phyloP scores from a whole-genome alignment of 2,888 invertebrate species.

The Palloptera scutellata region DNA sequence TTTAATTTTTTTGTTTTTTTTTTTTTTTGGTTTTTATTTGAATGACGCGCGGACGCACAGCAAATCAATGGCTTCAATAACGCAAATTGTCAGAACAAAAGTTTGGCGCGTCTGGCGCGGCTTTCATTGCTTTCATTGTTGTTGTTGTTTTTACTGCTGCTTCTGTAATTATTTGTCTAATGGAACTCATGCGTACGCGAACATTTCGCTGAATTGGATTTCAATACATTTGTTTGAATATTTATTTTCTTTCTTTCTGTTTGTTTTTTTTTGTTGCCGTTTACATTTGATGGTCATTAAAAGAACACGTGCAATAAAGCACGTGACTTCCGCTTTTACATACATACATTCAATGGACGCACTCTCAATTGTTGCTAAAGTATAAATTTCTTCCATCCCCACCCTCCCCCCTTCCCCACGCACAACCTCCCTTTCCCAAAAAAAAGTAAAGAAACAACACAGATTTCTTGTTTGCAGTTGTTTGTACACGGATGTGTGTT shows the following conservation, averaged over 20 bases:
- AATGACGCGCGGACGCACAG: no score
- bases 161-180: conserved; percentile 56
- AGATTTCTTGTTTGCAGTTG: conserved; percentile 40
- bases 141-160: conserved; percentile 16
- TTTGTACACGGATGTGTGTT: conserved; percentile 31
- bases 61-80: no score
- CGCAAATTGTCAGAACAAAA: neutral
- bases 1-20: conserved; percentile 40
- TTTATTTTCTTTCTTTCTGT: conserved; percentile 15
- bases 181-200: conserved; percentile 57
- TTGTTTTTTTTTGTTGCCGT: conserved; percentile 17
- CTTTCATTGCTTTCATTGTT: conserved; percentile 11
- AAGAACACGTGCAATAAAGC: conserved; percentile 61
- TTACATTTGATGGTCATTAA: conserved; percentile 61
- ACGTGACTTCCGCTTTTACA: conserved; percentile 53
- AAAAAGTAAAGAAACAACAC: conserved; percentile 13
- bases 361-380: conserved; percentile 21
- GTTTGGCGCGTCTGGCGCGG: neutral
- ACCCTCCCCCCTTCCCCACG: no score
- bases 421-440: no score
- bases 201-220: conserved; percentile 58
- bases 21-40: no score
- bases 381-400: conserved; percentile 23
- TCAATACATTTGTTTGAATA: conserved; percentile 47
- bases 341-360: conserved; percentile 30